phyloP scores from a whole-genome alignment of 2,888 invertebrate species.

The Aspidapion aeneum region DNA sequence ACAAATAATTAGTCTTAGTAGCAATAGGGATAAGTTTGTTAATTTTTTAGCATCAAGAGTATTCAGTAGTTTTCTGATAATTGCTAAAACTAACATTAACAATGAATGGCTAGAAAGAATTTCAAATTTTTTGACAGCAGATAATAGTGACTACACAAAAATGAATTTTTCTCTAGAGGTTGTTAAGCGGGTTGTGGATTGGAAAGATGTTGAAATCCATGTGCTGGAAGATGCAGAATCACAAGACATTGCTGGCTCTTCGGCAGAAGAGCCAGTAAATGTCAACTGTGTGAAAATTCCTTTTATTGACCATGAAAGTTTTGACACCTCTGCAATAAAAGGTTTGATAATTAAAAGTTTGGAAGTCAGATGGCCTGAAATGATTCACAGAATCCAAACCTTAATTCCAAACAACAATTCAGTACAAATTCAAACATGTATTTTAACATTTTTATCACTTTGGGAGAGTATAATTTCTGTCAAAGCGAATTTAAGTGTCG shows the following conservation, averaged over 20 bases:
- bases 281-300: conserved; percentile 56
- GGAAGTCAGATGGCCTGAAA: conserved; percentile 79
- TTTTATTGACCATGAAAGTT: conserved; percentile 75
- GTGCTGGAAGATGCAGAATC: conserved; percentile 65
- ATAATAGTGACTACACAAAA: conserved; percentile 64
- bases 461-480: conserved; percentile 92
- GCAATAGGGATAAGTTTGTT: conserved; percentile 75
- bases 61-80: conserved; percentile 77
- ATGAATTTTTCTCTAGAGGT: conserved; percentile 82
- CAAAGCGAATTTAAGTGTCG: conserved; percentile 83
- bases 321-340: conserved; percentile 83
- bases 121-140: conserved; percentile 66
- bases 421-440: conserved; percentile 65
- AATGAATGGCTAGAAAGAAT: conserved; percentile 77
- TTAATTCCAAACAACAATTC: conserved; percentile 55
- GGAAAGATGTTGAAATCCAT: conserved; percentile 80
- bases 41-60: conserved; percentile 78
- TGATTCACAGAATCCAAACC: conserved; percentile 68
- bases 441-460: conserved; percentile 76
- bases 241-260: conserved; percentile 39
- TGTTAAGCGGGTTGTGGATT: conserved; percentile 82
- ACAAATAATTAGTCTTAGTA: conserved; percentile 76
- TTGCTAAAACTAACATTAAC: conserved; percentile 78
- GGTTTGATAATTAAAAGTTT: conserved; percentile 81
- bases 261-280: conserved; percentile 28